Conservation (phyloP, 2,113 vertebrate species). For the Corynorhinus townsendii region DNA sequence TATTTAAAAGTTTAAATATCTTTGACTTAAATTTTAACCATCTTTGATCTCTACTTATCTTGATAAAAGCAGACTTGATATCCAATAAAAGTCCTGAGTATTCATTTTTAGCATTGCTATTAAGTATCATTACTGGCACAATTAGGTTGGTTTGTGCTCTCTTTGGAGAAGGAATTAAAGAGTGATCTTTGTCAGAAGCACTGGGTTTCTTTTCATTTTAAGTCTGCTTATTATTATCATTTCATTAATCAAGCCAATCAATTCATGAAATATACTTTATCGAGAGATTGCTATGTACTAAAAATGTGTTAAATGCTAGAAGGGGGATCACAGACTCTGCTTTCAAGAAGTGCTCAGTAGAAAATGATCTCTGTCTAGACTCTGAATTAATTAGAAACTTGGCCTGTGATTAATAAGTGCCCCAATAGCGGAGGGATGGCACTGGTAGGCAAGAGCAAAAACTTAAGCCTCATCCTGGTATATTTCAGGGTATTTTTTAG, state of each 20-base stretch:
- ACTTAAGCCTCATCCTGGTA: not conserved
- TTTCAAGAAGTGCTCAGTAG: not conserved
- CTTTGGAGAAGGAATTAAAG: not conserved
- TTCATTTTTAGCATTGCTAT: not conserved
- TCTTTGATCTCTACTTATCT: not conserved
- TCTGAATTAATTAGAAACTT: not conserved
- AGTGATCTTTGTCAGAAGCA: not conserved
- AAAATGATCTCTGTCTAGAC: not conserved
- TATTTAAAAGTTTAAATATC: conserved; percentile 6
- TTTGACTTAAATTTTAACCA: not conserved
- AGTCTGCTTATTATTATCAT: not conserved
- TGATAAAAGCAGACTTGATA: not conserved
- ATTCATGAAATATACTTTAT: not conserved
- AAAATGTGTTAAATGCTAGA: not conserved
- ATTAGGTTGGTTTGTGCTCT: not conserved
- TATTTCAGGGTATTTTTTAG: not conserved
- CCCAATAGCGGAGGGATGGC: not conserved
- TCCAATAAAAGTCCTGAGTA: not conserved
- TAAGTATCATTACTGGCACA: not conserved
- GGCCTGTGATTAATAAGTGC: not conserved
- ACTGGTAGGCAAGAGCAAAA: not conserved
- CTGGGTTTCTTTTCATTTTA: not conserved
- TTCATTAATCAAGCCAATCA: not conserved
- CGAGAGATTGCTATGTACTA: not conserved
- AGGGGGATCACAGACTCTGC: not conserved